Base-by-base conservation (phyloP, 2,888 invertebrate genomes). In the Erebia ligea region DNA sequence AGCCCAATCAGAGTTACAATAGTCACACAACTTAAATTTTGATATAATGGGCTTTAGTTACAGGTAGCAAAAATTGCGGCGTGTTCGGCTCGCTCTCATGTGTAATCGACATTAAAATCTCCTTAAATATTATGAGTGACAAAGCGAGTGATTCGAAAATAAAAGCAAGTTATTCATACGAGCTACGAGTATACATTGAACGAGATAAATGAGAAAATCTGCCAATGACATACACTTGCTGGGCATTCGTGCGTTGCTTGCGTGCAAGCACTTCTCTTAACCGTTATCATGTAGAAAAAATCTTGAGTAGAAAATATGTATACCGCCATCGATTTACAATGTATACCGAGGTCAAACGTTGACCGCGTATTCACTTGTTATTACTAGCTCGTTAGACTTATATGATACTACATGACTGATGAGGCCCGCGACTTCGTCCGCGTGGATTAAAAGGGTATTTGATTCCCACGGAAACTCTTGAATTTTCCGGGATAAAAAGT, bases 171-270 rank as follows among this genome's bases (percentile, higher is more conserved):
- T 21, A 48, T n/a, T 48, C 21, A 48, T 19, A 17, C 13, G 4
- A 11, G 4, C 4, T 25, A 21, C 21, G 1, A 0, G 8, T 58
- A 58, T 34, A 8, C 21, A 48, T 25, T 62, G 13, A 48, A 48
- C 62, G 21, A 48, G 15, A 62, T 17, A n/a, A 40, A 21, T 62
- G 15, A 48, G 62, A 62, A 62, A 62, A 42, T 61, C 8, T 62
- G 13, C 13, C 8, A 21, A 48, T 45, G 45, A 5, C 42, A 48
- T 62, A 21, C n/a, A n/a, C n/a, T 40, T 8, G 17, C 11, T 40
- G 59, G 10, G 59, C 59, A 59, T 40, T 42, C 59, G 34, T n/a
- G 57, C 40, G 59, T 59, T 21, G 21, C 21, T 45, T 21, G 62
- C 62, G 21, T 62, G 19, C 21, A 25, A 25, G 21, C 13, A 25